phyloP scores from a whole-genome alignment of 1,140 invertebrate species.

The Heliothis subflexa region DNA sequence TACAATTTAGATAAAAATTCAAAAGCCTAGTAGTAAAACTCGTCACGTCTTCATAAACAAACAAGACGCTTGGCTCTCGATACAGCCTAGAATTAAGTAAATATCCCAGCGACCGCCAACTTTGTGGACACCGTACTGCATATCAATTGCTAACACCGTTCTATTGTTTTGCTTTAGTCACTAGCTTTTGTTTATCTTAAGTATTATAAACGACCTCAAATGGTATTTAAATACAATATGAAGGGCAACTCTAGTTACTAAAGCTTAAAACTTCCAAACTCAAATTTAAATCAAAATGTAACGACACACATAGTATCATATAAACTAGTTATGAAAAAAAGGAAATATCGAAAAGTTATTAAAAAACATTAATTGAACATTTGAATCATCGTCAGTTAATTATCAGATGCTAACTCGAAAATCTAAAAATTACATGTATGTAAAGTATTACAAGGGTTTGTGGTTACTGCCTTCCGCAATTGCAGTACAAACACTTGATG shows the following conservation, averaged over 20 bases:
- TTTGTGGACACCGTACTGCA: conserved; percentile 33
- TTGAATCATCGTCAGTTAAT: no score
- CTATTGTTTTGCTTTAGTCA: conserved; percentile 41
- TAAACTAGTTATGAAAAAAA: no score
- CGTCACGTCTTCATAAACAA: conserved; percentile 41
- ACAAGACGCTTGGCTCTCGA: conserved; percentile 23
- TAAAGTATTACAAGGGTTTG: no score
- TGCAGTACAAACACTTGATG: no score
- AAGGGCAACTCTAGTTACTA: not conserved
- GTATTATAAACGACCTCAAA: conserved; percentile 29
- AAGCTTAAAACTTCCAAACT: no score
- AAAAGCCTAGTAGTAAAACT: not conserved
- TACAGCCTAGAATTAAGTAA: conserved; percentile 46
- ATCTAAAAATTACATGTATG: no score
- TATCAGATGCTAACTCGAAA: no score
- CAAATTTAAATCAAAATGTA: no score
- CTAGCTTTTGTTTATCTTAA: conserved; percentile 26
- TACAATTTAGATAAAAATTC: not conserved
- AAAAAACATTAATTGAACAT: no score
- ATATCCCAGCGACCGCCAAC: conserved; percentile 35
- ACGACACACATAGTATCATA: no score
- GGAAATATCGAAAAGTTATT: no score
- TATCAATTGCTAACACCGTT: conserved; percentile 37
- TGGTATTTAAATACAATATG: not conserved
- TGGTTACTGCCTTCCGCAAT: no score